These are phyloP conservation scores for Drosophila aff. DNA, from an alignment of 1,140 invertebrate genomes.

Conservation along the genomic window DNA sequence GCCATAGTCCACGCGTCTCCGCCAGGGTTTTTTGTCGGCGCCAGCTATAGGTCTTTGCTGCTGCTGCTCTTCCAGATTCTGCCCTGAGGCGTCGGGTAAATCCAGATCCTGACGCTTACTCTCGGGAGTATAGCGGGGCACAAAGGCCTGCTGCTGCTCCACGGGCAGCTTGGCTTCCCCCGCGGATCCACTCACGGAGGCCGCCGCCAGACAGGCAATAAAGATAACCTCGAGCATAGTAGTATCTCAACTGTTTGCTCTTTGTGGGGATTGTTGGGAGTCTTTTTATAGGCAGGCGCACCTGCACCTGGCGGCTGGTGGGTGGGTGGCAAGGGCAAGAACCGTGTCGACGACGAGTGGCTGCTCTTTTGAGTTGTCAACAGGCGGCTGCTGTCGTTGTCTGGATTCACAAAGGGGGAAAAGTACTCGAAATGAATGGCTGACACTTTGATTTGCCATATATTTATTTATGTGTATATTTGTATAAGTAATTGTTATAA, in stretches of 20 bases:
- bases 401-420: slow-evolving; percentile 1
- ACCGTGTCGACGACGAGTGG: slow-evolving; percentile 29
- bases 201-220: slow-evolving; percentile 24
- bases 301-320: background rate
- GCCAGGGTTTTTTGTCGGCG: slow-evolving; percentile 56
- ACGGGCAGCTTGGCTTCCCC: slow-evolving; percentile 13
- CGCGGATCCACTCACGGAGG: background rate
- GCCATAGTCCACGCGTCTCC: slow-evolving; percentile 54
- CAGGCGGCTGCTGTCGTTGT: slow-evolving; percentile 12
- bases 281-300: slow-evolving; percentile 51
- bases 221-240: slow-evolving; percentile 27
- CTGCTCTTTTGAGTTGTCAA: slow-evolving; percentile 61
- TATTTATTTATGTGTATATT: slow-evolving; percentile 39
- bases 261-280: slow-evolving; percentile 6
- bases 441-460: slow-evolving; percentile 16
- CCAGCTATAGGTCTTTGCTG: background rate
- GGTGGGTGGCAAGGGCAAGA: slow-evolving; percentile 5
- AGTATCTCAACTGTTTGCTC: slow-evolving; percentile 24
- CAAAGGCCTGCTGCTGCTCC: slow-evolving; percentile 8
- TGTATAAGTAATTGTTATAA: slow-evolving; percentile 37
- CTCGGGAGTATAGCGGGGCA: slow-evolving; percentile 58
- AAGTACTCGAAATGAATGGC: slow-evolving; percentile 4
- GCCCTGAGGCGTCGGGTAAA: slow-evolving; percentile 10
- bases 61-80: background rate
- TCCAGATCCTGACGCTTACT: slow-evolving; percentile 55